Evolutionary conservation across 2,888 invertebrate genomes (phyloP).

Genomic region (Hydrotaea cyrtoneurina): DNA sequence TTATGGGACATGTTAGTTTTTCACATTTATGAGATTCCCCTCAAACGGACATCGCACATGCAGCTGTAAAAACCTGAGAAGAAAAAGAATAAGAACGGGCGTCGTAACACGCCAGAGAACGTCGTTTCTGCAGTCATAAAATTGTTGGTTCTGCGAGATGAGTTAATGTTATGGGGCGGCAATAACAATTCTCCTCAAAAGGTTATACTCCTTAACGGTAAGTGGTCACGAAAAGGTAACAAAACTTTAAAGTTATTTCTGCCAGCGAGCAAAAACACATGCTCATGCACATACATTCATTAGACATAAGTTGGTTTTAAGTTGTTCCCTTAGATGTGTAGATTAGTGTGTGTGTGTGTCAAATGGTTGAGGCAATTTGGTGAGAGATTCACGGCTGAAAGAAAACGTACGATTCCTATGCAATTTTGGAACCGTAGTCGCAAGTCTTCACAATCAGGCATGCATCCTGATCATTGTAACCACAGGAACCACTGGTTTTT

Average conservation of each 20-base stretch:
- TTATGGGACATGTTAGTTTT: conserved; percentile 4
- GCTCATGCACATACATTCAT: not conserved
- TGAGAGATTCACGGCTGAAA: too few relatives aligned
- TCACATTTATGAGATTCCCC: conserved; percentile 20
- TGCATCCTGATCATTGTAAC: too few relatives aligned
- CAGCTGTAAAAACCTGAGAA: conserved; percentile 13
- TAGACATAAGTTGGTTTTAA: not conserved
- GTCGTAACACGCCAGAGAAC: not conserved
- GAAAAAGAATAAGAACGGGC: not conserved
- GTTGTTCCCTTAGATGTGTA: too few relatives aligned
- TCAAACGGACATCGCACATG: not conserved
- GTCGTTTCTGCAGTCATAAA: not conserved
- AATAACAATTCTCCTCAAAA: conserved; percentile 24
- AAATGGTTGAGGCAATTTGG: too few relatives aligned
- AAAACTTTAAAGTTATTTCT: conserved; percentile 15
- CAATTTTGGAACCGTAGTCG: too few relatives aligned
- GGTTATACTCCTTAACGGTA: conserved; percentile 8
- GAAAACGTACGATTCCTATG: too few relatives aligned
- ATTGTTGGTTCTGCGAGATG: not conserved
- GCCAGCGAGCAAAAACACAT: not conserved
- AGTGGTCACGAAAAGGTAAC: conserved; percentile 24
- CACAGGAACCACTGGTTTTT: not conserved
- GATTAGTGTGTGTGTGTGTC: too few relatives aligned
- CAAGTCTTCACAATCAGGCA: too few relatives aligned
- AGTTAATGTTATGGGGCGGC: conserved; percentile 25